Evolutionary conservation across 2,888 invertebrate genomes (phyloP).

Genomic region (Bruchidius siliquastri): DNA sequence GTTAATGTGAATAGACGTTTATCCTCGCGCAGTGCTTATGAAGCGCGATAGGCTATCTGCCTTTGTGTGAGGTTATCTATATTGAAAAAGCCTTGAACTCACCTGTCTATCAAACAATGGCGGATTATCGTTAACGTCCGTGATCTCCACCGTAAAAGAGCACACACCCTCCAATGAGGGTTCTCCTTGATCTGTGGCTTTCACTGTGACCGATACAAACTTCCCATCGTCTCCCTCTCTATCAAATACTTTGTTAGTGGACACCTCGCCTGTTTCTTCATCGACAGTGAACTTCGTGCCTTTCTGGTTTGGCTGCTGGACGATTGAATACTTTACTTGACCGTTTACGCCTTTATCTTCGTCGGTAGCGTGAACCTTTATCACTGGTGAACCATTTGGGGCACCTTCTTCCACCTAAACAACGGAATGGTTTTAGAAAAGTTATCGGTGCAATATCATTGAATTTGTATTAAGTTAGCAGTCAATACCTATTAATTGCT

Average conservation of each 20-base stretch:
- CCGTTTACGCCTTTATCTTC: slow-evolving; percentile 95
- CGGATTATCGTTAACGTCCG: slow-evolving; percentile 96
- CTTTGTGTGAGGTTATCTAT: no score
- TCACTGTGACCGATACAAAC: slow-evolving; percentile 93
- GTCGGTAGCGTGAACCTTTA: slow-evolving; percentile 88
- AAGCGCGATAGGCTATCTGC: no score
- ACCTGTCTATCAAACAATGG: slow-evolving; percentile 93
- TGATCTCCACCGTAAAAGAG: slow-evolving; percentile 96
- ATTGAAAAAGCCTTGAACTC: slow-evolving; percentile 43
- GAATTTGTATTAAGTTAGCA: no score
- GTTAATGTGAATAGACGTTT: no score
- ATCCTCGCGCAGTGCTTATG: no score
- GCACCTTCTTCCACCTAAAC: slow-evolving; percentile 80
- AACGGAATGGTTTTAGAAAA: slow-evolving; percentile 48
- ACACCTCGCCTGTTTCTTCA: slow-evolving; percentile 91
- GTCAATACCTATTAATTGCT: no score
- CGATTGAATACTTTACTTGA: slow-evolving; percentile 95
- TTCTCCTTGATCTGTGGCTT: slow-evolving; percentile 98
- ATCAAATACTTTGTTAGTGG: slow-evolving; percentile 94
- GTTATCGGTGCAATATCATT: no score
- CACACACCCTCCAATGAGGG: slow-evolving; percentile 96
- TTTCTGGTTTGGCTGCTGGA: slow-evolving; percentile 91
- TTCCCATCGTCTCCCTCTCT: slow-evolving; percentile 95
- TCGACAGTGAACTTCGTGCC: slow-evolving; percentile 94
- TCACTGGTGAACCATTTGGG: slow-evolving; percentile 88